A percentile compares a stretch with the other conserved stretches of the same genome.
Evolutionary conservation across 2,113 vertebrate species (phyloP).

Genomic region (Sylvia atricapilla): DNA sequence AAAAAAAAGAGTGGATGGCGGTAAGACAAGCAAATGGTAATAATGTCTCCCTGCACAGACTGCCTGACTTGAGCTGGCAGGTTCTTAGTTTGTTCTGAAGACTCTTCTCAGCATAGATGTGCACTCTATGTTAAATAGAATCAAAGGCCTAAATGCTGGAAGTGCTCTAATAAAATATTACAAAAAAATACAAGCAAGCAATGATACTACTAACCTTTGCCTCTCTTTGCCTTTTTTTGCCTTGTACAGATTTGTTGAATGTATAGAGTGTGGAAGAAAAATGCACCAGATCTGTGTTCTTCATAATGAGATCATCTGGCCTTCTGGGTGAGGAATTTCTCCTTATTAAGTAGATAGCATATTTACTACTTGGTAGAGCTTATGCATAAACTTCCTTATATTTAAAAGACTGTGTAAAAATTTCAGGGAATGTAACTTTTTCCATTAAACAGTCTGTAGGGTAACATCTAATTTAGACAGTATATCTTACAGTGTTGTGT

Average conservation of each 20-base stretch:
- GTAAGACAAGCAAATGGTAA: background rate
- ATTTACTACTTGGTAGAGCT: background rate
- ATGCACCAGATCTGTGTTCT: slow-evolving; percentile 99
- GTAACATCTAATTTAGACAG: background rate
- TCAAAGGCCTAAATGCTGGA: background rate
- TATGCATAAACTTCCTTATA: background rate
- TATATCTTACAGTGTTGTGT: background rate
- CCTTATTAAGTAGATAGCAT: background rate
- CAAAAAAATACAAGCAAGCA: background rate
- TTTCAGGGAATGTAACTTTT: no score
- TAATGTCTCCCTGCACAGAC: background rate
- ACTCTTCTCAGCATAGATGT: background rate
- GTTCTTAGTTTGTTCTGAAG: background rate
- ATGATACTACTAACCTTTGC: background rate
- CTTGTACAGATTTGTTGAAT: slow-evolving; percentile 89
- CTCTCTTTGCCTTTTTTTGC: background rate
- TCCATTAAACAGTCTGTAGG: background rate
- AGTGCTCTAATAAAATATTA: background rate
- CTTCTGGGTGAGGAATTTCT: slow-evolving; percentile 83
- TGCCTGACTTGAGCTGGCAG: background rate
- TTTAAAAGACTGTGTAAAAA: background rate
- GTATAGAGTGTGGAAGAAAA: slow-evolving; percentile 94
- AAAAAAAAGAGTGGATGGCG: background rate
- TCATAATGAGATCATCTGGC: slow-evolving; percentile 97
- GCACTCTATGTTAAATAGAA: background rate